These are phyloP conservation scores for Sericinus montela DNA, from an alignment of 2,888 invertebrate genomes.

Conservation along the genomic window DNA sequence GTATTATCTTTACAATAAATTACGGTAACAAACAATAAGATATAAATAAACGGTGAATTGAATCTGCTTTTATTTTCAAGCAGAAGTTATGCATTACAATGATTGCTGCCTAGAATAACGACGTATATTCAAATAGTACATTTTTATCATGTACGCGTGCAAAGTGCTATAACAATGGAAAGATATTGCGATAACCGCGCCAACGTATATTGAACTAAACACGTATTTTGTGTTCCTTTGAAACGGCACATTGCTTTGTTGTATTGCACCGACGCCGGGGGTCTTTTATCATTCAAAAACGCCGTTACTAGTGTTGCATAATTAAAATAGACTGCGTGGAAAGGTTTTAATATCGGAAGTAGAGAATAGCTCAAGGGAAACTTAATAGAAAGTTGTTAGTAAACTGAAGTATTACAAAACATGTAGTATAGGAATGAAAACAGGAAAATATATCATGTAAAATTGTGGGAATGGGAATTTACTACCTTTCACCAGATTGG, in stretches of 20 bases:
- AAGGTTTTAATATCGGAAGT: neutral
- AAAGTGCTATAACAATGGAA: conserved; percentile 41
- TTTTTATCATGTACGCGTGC: conserved; percentile 33
- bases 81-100: conserved; percentile 19
- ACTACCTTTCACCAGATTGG: no score
- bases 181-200: conserved; percentile 41
- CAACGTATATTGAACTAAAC: conserved; percentile 26
- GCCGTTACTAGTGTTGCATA: conserved; percentile 10
- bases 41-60: conserved; percentile 14
- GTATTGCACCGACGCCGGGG: neutral
- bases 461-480: no score
- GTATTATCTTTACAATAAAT: no score
- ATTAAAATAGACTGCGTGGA: neutral
- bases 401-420: no score
- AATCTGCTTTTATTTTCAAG: conserved; percentile 8
- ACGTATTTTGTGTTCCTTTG: conserved; percentile 11
- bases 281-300: conserved; percentile 10
- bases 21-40: conserved; percentile 17
- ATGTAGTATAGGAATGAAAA: no score
- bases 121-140: conserved; percentile 39
- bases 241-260: conserved; percentile 17
- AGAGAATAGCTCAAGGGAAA: neutral
- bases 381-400: no score
- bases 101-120: conserved; percentile 22
- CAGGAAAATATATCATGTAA: no score